Evolutionary conservation across 2,797 vertebrate species (phyloP), one percentile per base, ranked within the genome.

Genomic region (Phoxinus dragarum): DNA sequence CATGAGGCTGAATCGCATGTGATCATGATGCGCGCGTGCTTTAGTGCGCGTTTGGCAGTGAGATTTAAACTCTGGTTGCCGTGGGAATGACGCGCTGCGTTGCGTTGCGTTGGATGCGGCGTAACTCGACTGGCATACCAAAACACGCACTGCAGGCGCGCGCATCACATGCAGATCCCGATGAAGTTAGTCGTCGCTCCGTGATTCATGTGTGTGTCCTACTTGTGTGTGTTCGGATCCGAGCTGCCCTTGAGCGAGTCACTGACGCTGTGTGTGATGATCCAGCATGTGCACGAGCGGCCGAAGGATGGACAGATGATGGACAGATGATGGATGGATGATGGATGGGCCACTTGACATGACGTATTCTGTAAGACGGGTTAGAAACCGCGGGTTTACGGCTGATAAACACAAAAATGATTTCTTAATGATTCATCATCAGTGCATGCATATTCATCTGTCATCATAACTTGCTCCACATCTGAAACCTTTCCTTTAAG

Each of bases 181-280:
- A 6, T 64, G 80, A 68, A 81, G 74, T 81, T 80, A 52, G 78
- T 9, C 54, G 47, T 67, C 59, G 42, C 34, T 23, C 36, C 69
- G 75, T 82, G 68, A 84, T 68, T 78, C 69, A 54, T 85, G 71
- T 64, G 49, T 85, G 71, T 64, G 49, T 82, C 69, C 67, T 49
- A 68, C 40, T 72, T n/a, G 59, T 74, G 89, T 88, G 80, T 80
- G 56, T 88, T 34, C 31, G 87, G 21, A 59, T 61, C 82, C 81
- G 73, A 77, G 71, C 75, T 92, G 91, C 89, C 94, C 92, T 94
- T 93, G 92, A 94, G 92, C 87, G 69, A 87, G 88, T 84, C 89
- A 82, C 89, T 80, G 80, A 84, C 87, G 87, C 72, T 88, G 82
- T 91, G 90, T 87, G 88, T 86, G 79, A 86, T 86, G n/a, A 27